These are phyloP conservation scores for Pocillopora grandis DNA, from an alignment of 92 coral and sea anemone species.

Conservation along the genomic window DNA sequence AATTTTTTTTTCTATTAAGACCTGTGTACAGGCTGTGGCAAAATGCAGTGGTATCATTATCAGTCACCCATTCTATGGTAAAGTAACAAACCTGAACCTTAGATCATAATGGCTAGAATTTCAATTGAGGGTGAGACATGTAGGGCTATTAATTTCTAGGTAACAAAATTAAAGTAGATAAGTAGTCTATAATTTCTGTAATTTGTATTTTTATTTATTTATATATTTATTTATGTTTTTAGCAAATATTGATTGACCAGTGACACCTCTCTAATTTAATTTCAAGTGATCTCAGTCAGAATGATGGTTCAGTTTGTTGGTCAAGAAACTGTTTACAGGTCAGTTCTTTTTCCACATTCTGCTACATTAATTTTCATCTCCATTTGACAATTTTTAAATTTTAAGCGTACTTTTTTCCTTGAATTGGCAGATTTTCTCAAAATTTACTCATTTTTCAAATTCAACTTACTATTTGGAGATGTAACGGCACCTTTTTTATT, in stretches of 20 bases:
- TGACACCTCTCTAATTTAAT: not conserved
- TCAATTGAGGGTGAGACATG: not conserved
- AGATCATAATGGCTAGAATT: not conserved
- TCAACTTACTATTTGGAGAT: too few species aligned
- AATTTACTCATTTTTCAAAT: too few species aligned
- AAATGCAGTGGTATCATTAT: slow-evolving; percentile 68
- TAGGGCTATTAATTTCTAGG: not conserved
- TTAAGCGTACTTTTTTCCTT: not conserved
- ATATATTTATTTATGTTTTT: not conserved
- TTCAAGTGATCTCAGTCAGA: slow-evolving; percentile 76
- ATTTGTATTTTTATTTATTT: too few species aligned
- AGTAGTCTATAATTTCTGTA: too few species aligned
- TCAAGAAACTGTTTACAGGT: slow-evolving; percentile 89
- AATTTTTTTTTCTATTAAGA: slow-evolving; percentile 37
- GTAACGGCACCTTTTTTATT: too few species aligned
- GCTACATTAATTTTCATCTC: not conserved
- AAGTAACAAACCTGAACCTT: not conserved
- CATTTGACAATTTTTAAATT: not conserved
- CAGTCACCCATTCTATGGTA: slow-evolving; percentile 86
- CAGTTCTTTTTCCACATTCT: not conserved
- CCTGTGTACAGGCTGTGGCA: slow-evolving; percentile 77
- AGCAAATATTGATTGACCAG: not conserved
- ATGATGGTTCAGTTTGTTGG: slow-evolving; percentile 96
- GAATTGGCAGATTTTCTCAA: too few species aligned
- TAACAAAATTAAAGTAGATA: too few species aligned